Base-by-base conservation (phyloP, 2,113 vertebrate species). In the Xenopus borealis region DNA sequence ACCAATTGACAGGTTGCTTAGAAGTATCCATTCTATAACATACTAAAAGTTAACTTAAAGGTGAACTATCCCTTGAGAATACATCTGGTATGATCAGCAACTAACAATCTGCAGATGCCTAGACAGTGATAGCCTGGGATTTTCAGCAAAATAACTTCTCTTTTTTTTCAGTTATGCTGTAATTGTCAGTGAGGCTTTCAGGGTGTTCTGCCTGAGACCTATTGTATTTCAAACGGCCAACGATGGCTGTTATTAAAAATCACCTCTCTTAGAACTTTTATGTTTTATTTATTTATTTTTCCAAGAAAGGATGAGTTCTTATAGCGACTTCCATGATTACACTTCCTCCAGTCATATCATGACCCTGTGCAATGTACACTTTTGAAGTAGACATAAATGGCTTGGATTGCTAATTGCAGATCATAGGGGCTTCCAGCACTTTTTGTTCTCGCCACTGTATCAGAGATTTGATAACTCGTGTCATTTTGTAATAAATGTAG, bases 361-460 rank as follows among this genome's bases (percentile, higher is more conserved):
- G 58, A 75, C 62, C 73, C 55, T 12, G 17, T 76, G 20, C 23
- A 27, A 69, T 50, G 27, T 52, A 10, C 6, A n/a, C 16, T 30
- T 75, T 69, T 69, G 73, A 76, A 76, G 66, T 44, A 64, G 46
- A 69, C 58, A 63, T 55, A 18, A 33, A 63, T 23, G 12, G 68
- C 58, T 69, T 55, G 53, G 12, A 55, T 16, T n/a, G 53, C 20
- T n/a, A n/a, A 69, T 61, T 76, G 73, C 17, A 55, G 47, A 11
- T 63, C 61, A 63, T 55, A 62, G 30, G 62, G 10, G 12, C 47
- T 68, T 75, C 17, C 61, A 52, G n/a, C 8, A 45, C 44, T 40
- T 52, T 53, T 69, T 76, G 58, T n/a, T 19, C 47, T 75, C 17
- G 9, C 17, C 40, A 20, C 71, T 33, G 19, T 57, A 69, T 30